These are phyloP conservation scores for Rhabdornis inornatus DNA, from an alignment of 2,113 vertebrate species.

Conservation along the genomic window DNA sequence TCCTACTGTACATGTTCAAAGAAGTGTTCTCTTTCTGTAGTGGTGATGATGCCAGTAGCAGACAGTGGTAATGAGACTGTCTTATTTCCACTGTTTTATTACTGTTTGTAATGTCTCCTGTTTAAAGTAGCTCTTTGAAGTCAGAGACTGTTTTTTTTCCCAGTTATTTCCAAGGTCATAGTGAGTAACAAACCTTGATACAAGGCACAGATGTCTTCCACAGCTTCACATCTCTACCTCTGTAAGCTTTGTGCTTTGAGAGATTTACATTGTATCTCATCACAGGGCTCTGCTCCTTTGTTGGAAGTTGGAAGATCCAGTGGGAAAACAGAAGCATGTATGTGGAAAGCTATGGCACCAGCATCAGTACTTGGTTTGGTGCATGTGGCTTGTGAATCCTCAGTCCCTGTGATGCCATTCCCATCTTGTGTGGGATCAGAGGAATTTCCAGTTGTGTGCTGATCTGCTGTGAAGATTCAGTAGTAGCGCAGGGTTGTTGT, in stretches of 20 bases:
- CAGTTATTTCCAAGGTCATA: neutral
- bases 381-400: accelerated
- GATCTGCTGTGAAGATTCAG: neutral
- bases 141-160: neutral
- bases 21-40: neutral
- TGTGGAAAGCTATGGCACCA: neutral
- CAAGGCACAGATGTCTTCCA: neutral
- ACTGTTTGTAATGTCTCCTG: neutral
- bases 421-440: accelerated
- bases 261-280: neutral
- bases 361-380: neutral
- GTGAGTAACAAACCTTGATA: neutral
- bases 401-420: neutral
- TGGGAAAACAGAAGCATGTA: accelerated
- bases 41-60: neutral
- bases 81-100: neutral
- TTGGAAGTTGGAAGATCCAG: neutral
- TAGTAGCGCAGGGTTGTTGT: neutral
- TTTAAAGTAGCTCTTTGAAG: neutral
- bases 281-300: neutral
- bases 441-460: neutral
- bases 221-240: neutral
- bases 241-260: neutral
- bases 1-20: neutral
- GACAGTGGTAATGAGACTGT: neutral